These are phyloP conservation scores for Xiphophorus couchianus DNA, from an alignment of 2,113 vertebrate species.

Conservation along the genomic window DNA sequence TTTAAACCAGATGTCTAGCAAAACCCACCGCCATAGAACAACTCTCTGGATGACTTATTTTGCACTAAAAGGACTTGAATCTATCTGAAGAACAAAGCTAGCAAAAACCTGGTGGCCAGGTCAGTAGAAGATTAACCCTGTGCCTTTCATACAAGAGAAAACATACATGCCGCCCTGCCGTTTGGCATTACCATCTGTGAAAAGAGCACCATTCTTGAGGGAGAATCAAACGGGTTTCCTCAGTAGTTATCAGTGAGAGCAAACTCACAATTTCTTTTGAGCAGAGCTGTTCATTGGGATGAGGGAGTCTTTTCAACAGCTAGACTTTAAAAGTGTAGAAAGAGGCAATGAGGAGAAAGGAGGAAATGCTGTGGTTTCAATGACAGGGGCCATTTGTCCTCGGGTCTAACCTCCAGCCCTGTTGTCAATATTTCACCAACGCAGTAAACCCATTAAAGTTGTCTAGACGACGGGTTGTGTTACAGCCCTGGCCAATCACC, in stretches of 20 bases:
- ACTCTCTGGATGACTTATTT: neutral
- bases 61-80: neutral
- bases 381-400: slow-evolving; percentile 56
- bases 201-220: slow-evolving; percentile 25
- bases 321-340: slow-evolving; percentile 36
- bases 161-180: slow-evolving; percentile 49
- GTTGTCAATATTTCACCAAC: slow-evolving; percentile 77
- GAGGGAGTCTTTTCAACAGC: slow-evolving; percentile 33
- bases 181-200: slow-evolving; percentile 45
- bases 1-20: neutral
- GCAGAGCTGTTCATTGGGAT: slow-evolving; percentile 18
- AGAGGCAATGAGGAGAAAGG: slow-evolving; percentile 35
- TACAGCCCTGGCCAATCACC: slow-evolving; percentile 63
- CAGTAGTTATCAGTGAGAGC: slow-evolving; percentile 29
- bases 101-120: slow-evolving; percentile 25
- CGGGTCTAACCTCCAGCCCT: slow-evolving; percentile 62
- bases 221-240: slow-evolving; percentile 37
- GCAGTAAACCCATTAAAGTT: slow-evolving; percentile 76
- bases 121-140: slow-evolving; percentile 47
- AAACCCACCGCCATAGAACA: neutral
- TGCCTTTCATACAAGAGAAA: slow-evolving; percentile 45
- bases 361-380: slow-evolving; percentile 52
- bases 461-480: slow-evolving; percentile 79
- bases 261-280: slow-evolving; percentile 49
- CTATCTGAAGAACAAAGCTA: neutral